Conservation (phyloP, 2,797 vertebrate genomes). For the Streptopelia turtur region DNA sequence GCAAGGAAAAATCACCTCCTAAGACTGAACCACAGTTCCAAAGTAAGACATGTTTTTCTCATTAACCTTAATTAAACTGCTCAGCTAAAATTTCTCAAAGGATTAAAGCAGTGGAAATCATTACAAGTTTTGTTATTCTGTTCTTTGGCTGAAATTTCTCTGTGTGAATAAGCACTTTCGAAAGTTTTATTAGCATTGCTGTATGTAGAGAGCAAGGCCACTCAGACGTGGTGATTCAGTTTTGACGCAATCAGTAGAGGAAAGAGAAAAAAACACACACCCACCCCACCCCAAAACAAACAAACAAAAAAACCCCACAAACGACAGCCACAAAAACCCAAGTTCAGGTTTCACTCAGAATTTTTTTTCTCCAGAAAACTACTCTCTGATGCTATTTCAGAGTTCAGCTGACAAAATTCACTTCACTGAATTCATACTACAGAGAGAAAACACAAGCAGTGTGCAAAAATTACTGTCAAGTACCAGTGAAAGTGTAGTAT, state of each 20-base stretch:
- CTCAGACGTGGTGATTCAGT: not conserved
- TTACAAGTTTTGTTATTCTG: not conserved
- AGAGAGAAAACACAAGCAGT: not conserved
- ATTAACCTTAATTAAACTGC: not conserved
- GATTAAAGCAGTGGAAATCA: not conserved
- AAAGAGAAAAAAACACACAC: not conserved
- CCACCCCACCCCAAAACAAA: not conserved
- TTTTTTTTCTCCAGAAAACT: not conserved
- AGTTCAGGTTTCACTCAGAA: not conserved
- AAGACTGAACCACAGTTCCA: not conserved
- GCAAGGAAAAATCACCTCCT: not conserved
- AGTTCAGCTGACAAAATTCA: not conserved
- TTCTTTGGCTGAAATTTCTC: not conserved
- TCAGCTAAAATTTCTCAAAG: not conserved
- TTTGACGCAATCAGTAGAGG: not conserved
- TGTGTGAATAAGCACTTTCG: not conserved
- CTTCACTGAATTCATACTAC: not conserved
- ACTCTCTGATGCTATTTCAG: not conserved
- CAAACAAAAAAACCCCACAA: not conserved
- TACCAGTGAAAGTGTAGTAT: not conserved
- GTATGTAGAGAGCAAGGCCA: not conserved
- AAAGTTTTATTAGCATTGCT: not conserved
- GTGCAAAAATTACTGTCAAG: not conserved
- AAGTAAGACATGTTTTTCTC: constrained; percentile 10
- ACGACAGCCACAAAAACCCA: no score